Percentiles rank a stretch among this genome's conserved stretches.
Evolutionary conservation across 30 jellyfish, hydroid and myxozoan species (phyloP).

Genomic region (Hydractinia echinata): DNA sequence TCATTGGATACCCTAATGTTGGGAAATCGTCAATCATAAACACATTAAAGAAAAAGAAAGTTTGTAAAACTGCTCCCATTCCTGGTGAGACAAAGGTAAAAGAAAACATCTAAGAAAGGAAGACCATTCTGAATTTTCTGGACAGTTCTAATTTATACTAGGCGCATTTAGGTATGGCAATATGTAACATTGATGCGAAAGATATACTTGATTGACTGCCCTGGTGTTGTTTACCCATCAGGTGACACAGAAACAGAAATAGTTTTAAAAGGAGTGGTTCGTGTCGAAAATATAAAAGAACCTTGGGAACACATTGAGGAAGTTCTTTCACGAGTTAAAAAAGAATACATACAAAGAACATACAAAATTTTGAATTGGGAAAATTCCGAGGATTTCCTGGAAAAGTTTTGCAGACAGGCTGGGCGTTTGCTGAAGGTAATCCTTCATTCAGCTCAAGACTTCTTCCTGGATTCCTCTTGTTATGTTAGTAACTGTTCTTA

Average conservation of each 20-base stretch:
- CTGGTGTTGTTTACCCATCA: slow-evolving; percentile 94
- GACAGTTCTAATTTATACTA: background rate
- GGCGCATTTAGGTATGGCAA: slow-evolving; percentile 83
- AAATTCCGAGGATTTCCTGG: slow-evolving; percentile 72
- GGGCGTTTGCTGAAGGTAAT: slow-evolving; percentile 9
- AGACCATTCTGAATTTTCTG: background rate
- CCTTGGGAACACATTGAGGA: slow-evolving; percentile 84
- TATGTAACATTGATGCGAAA: slow-evolving; percentile 88
- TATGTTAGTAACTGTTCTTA: background rate
- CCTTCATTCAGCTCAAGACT: background rate
- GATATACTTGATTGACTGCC: slow-evolving; percentile 86
- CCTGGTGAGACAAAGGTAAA: slow-evolving; percentile 98
- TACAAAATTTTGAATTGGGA: slow-evolving; percentile 77
- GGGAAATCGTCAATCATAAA: slow-evolving; percentile 96
- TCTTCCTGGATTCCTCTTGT: background rate
- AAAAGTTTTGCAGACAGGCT: slow-evolving; percentile 66
- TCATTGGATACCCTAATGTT: slow-evolving; percentile 98
- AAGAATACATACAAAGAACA: slow-evolving; percentile 76
- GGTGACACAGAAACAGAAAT: slow-evolving; percentile 96
- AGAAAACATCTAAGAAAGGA: background rate
- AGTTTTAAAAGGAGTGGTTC: slow-evolving; percentile 95
- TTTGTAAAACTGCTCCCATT: slow-evolving; percentile 95
- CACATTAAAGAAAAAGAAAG: slow-evolving; percentile 85
- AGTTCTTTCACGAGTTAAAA: slow-evolving; percentile 72
- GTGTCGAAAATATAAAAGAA: slow-evolving; percentile 91